Conservation (phyloP, 2,797 vertebrate species). For the Scolopax bukidnonensis region DNA sequence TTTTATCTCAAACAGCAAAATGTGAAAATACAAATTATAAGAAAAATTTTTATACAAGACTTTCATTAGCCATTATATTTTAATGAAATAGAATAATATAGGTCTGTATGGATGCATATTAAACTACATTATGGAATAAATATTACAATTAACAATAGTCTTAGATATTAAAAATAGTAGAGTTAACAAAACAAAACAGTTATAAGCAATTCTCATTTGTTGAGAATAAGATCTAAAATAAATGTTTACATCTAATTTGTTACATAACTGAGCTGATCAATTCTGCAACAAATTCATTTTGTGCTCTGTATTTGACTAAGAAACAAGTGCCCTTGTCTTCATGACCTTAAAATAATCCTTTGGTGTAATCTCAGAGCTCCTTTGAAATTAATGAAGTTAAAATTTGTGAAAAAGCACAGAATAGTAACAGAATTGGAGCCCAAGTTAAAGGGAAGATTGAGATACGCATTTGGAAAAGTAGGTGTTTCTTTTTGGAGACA, state of each 20-base stretch:
- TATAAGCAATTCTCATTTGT: background rate
- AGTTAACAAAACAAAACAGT: background rate
- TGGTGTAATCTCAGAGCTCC: background rate
- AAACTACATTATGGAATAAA: background rate
- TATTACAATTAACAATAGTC: background rate
- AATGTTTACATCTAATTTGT: background rate
- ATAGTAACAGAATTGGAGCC: background rate
- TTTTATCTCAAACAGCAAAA: background rate
- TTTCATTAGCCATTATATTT: background rate
- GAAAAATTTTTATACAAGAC: background rate
- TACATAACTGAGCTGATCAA: background rate
- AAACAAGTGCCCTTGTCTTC: background rate
- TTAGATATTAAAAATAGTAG: background rate
- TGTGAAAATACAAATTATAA: background rate
- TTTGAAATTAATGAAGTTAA: background rate
- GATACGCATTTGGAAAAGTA: background rate
- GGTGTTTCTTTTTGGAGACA: background rate
- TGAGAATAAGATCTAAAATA: background rate
- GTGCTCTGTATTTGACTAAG: background rate
- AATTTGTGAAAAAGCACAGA: background rate
- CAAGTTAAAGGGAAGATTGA: background rate
- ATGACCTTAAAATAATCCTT: background rate
- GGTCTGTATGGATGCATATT: background rate
- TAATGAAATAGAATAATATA: background rate
- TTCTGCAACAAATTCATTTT: background rate